phyloP scores from a whole-genome alignment of 1,140 invertebrate genomes.

The Drosophila neocordata region DNA sequence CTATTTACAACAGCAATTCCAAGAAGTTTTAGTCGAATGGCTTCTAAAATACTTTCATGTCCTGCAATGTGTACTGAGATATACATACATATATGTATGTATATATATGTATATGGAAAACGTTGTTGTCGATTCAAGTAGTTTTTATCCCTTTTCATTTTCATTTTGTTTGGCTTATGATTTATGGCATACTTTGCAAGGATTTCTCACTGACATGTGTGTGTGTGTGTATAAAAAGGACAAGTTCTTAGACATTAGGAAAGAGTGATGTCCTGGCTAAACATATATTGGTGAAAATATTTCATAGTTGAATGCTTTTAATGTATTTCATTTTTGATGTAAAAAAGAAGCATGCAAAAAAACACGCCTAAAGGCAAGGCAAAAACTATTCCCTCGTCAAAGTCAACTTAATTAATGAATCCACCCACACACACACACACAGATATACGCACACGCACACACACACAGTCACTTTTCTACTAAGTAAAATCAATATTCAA shows the following conservation, averaged over 20 bases:
- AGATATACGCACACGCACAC: slow-evolving; percentile 8
- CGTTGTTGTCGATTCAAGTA: slow-evolving; percentile 33
- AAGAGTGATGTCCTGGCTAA: slow-evolving; percentile 19
- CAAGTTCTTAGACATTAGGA: slow-evolving; percentile 7
- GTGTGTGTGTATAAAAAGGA: background rate
- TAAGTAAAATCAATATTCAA: slow-evolving; percentile 70
- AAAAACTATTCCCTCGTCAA: slow-evolving; percentile 73
- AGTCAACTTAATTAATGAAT: slow-evolving; percentile 77
- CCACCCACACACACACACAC: slow-evolving; percentile 5
- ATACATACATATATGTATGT: slow-evolving; percentile 44
- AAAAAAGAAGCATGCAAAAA: slow-evolving; percentile 33
- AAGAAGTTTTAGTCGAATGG: slow-evolving; percentile 69
- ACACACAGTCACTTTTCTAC: background rate
- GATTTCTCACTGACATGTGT: background rate
- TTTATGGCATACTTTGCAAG: slow-evolving; percentile 44
- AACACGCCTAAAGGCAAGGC: slow-evolving; percentile 38
- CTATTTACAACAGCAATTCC: slow-evolving; percentile 74
- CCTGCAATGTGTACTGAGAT: background rate
- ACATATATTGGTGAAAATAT: slow-evolving; percentile 40
- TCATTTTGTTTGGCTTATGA: slow-evolving; percentile 35
- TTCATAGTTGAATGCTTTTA: slow-evolving; percentile 64
- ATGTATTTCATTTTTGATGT: slow-evolving; percentile 69
- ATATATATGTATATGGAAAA: slow-evolving; percentile 49
- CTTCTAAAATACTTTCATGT: slow-evolving; percentile 45
- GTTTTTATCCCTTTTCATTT: slow-evolving; percentile 26